Evolutionary conservation across 2,797 vertebrate species (phyloP), one percentile per base, ranked within the genome.

Genomic region (Brachyalestes nurse): DNA sequence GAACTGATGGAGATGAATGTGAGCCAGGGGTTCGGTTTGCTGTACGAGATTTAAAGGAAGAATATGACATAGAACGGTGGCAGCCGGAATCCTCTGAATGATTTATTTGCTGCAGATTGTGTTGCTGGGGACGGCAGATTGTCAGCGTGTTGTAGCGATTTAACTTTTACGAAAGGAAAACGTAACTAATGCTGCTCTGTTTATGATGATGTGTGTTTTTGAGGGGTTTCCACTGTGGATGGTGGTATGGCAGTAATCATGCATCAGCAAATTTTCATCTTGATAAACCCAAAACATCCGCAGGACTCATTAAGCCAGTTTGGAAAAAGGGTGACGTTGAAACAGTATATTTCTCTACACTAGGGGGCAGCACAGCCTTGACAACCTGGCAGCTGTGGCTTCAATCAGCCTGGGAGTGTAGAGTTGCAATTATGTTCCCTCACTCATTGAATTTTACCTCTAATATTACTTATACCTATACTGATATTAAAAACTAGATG

Each of bases 331-430:
- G 25, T 53, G 21, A 8, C 21, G 0, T 19, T 47, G 28, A 66
- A 69, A 65, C 58, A 16, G 7, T 62, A 45, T 77, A 21, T 72
- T 51, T 42, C 16, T 6, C 5, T 49, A 80, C 85, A 66, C 64
- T 10, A 88, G 88, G 79, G 79, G 85, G 85, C 78, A 88, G 80
- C 45, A 78, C 76, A 81, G 75, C 57, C 38, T 19, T 55, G 25
- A 53, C 38, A 14, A 8, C 28, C 9, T 9, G 2, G 23, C 40
- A n/a, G 38, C 49, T 69, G 51, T 66, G 40, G 19, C 45, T 71
- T 60, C 6, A 47, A 61, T 61, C 40, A 21, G 25, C 14, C 14
- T 17, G 6, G 13, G 23, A 34, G 74, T 42, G 34, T 34, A 17
- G 21, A 49, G 25, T 61, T 49, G 75, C 16, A 55, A 2, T 8